A percentile compares a stretch with the other conserved stretches of the same genome.
Evolutionary conservation across 2,888 invertebrate genomes (phyloP).

Genomic region (Apamea anceps): DNA sequence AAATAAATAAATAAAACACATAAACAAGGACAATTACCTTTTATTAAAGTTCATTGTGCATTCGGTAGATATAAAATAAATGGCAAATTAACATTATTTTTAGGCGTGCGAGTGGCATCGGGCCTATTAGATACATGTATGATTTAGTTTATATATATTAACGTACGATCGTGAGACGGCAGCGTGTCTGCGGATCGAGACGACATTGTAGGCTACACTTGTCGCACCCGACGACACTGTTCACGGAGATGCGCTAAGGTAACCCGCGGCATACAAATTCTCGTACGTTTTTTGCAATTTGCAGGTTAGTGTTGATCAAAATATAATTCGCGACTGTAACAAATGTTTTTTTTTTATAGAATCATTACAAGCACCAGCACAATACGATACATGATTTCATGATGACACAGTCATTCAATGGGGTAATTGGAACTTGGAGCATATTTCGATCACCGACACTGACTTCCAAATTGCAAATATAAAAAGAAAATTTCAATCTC

Average conservation of each 20-base stretch:
- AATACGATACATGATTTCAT: background rate
- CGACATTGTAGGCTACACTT: constrained; percentile 11
- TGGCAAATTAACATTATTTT: constrained; percentile 77
- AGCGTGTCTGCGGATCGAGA: constrained; percentile 18
- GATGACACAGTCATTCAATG: background rate
- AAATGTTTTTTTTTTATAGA: background rate
- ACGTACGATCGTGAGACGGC: constrained; percentile 27
- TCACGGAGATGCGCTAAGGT: background rate
- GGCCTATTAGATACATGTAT: constrained; percentile 58
- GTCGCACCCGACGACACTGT: constrained; percentile 4
- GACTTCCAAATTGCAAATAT: background rate
- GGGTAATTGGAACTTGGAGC: background rate
- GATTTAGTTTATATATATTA: constrained; percentile 53
- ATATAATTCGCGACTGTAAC: background rate
- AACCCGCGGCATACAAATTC: background rate
- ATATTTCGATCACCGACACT: background rate
- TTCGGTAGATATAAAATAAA: constrained; percentile 85
- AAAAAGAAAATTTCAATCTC: background rate
- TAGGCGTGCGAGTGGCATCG: constrained; percentile 61
- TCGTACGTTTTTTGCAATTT: background rate
- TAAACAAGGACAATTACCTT: constrained; percentile 86
- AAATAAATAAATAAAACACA: constrained; percentile 80
- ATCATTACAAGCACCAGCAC: background rate
- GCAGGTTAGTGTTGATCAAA: background rate
- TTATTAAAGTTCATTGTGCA: constrained; percentile 89